Evolutionary conservation across 2,797 vertebrate species (phyloP).

Genomic region (Spinibarbus caldwelli): DNA sequence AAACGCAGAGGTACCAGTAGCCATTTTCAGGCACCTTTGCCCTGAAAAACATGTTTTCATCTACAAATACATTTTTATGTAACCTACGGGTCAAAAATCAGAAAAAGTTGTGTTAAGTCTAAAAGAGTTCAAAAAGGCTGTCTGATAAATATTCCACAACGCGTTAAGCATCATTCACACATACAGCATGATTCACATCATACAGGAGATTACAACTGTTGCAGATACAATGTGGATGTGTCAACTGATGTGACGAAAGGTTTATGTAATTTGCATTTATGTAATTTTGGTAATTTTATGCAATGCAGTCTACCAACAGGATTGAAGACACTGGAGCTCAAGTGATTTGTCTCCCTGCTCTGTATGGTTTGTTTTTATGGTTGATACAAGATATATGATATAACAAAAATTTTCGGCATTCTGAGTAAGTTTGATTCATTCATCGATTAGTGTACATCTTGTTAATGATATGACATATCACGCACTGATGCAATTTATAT

Average conservation of each 20-base stretch:
- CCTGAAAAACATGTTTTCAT: slow-evolving; percentile 30
- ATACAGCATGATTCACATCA: not conserved
- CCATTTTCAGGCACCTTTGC: slow-evolving; percentile 65
- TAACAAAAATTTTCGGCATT: not conserved
- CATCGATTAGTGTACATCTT: not conserved
- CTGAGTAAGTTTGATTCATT: not conserved
- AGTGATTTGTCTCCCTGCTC: not conserved
- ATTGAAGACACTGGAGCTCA: not conserved
- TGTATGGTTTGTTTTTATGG: not conserved
- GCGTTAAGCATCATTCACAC: not conserved
- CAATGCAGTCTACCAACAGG: not conserved
- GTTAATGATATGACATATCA: not conserved
- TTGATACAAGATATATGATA: not conserved
- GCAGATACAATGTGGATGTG: not conserved
- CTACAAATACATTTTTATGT: slow-evolving; percentile 11
- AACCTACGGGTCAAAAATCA: slow-evolving; percentile 8
- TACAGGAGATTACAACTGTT: not conserved
- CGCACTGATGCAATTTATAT: not conserved
- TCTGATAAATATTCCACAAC: not conserved
- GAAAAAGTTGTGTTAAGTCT: slow-evolving; percentile 1
- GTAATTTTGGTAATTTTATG: not conserved
- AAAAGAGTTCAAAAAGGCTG: not conserved
- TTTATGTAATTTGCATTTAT: not conserved
- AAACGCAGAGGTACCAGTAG: slow-evolving; percentile 72
- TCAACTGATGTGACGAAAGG: not conserved